A percentile compares a stretch with the other conserved stretches of the same genome.
phyloP scores from a whole-genome alignment of 2,113 vertebrate species.

The Pseudorasbora parva region DNA sequence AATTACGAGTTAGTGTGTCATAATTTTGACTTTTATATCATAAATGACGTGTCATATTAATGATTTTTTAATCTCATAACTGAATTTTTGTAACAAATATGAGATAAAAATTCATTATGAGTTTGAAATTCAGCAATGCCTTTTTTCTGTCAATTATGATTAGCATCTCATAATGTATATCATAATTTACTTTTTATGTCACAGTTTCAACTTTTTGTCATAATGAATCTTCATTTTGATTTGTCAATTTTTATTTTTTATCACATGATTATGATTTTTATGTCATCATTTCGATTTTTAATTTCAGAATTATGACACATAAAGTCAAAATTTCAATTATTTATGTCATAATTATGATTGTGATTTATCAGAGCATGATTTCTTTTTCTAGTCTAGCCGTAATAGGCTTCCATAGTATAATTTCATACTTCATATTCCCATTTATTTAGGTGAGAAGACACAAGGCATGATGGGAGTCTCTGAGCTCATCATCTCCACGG shows the following conservation, averaged over 20 bases:
- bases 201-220: background rate
- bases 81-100: background rate
- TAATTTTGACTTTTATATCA: too few species aligned
- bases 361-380: background rate
- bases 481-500: conserved; percentile 95
- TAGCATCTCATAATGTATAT: background rate
- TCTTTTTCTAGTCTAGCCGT: background rate
- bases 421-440: background rate
- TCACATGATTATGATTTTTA: background rate
- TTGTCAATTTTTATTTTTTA: too few species aligned
- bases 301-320: background rate
- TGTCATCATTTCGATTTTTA: background rate
- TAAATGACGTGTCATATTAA: background rate
- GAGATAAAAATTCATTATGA: background rate
- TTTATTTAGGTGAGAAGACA: conserved; percentile 90
- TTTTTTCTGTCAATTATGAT: too few species aligned
- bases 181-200: background rate
- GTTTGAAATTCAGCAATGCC: background rate
- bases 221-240: background rate
- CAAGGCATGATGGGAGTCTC: conserved; percentile 97
- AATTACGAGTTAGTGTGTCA: too few species aligned
- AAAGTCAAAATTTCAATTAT: too few species aligned
- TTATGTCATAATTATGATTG: background rate
- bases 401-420: background rate
- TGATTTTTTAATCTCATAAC: background rate